These are phyloP conservation scores for Scaptomyza graminum DNA, from an alignment of 1,140 invertebrate species.

Conservation along the genomic window DNA sequence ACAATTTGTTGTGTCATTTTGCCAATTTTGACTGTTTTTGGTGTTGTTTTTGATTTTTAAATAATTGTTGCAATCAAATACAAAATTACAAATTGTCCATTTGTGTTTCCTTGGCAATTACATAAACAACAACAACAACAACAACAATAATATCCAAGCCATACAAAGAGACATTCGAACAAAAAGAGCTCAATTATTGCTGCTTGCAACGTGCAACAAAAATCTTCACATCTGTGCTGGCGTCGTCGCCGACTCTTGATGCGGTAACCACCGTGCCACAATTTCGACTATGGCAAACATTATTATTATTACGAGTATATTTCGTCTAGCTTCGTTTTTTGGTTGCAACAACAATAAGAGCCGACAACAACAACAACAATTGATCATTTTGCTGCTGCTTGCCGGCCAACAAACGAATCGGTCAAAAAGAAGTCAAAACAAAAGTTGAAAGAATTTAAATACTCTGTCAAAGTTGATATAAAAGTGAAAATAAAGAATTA, in stretches of 20 bases:
- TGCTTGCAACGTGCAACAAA: constrained; percentile 33
- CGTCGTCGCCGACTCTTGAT: constrained; percentile 41
- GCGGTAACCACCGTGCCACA: constrained; percentile 73
- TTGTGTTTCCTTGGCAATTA: constrained; percentile 74
- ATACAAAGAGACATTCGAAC: constrained; percentile 2
- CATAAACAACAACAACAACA: constrained; percentile 52
- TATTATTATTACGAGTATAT: constrained; percentile 79
- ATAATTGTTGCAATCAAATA: constrained; percentile 79
- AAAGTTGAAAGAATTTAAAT: constrained; percentile 13
- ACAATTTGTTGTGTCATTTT: constrained; percentile 28
- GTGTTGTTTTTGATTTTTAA: constrained; percentile 63
- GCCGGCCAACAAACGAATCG: constrained; percentile 38
- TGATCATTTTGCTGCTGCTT: constrained; percentile 65
- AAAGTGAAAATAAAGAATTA: too few relatives aligned
- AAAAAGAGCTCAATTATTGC: constrained; percentile 43
- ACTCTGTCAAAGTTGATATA: constrained; percentile 5
- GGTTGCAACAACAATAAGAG: constrained; percentile 9
- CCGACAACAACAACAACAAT: constrained; percentile 44
- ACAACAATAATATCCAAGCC: constrained; percentile 27
- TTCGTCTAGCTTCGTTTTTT: constrained; percentile 52
- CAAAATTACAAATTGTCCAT: constrained; percentile 75
- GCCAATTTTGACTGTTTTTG: constrained; percentile 43
- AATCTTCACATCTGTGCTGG: constrained; percentile 38
- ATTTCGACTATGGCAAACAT: constrained; percentile 70
- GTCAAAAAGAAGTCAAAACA: constrained; percentile 18